phyloP scores from a whole-genome alignment of 2,113 vertebrate species.

The Sarotherodon lohbergeri region DNA sequence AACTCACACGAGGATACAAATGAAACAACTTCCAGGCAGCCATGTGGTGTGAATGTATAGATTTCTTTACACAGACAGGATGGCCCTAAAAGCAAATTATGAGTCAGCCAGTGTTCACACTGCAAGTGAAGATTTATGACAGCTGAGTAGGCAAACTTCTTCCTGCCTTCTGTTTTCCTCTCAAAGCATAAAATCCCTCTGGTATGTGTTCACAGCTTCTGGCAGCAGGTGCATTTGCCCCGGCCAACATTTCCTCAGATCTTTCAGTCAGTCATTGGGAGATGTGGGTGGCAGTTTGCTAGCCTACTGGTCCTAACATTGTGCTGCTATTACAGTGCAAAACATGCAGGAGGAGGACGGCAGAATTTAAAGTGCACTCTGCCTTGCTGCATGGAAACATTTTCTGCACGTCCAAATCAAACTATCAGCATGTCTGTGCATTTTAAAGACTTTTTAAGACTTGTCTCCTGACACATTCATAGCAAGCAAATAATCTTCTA shows the following conservation, averaged over 20 bases:
- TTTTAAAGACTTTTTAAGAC: not conserved
- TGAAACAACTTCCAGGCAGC: not conserved
- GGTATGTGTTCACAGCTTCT: not conserved
- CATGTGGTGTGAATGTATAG: not conserved
- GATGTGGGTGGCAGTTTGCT: constrained; percentile 9
- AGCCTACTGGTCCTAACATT: not conserved
- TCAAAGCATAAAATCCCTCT: constrained; percentile 11
- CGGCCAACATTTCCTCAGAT: not conserved
- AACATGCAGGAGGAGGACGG: not conserved
- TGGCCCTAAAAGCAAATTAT: constrained; percentile 7
- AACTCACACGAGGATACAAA: not conserved
- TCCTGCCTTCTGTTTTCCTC: constrained; percentile 9
- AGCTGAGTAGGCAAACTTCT: not conserved
- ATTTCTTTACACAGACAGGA: not conserved
- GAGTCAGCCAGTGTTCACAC: constrained; percentile 1
- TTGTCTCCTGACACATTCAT: not conserved
- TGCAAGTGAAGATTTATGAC: constrained; percentile 31
- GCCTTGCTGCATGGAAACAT: not conserved
- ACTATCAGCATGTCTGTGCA: not conserved
- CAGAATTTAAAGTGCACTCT: not conserved
- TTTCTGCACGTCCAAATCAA: not conserved
- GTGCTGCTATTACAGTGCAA: not conserved
- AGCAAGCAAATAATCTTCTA: not conserved
- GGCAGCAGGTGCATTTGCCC: constrained; percentile 19
- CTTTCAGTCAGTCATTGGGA: not conserved